phyloP scores from a whole-genome alignment of 1,140 invertebrate genomes.

The Pseudomyrmex gracilis region DNA sequence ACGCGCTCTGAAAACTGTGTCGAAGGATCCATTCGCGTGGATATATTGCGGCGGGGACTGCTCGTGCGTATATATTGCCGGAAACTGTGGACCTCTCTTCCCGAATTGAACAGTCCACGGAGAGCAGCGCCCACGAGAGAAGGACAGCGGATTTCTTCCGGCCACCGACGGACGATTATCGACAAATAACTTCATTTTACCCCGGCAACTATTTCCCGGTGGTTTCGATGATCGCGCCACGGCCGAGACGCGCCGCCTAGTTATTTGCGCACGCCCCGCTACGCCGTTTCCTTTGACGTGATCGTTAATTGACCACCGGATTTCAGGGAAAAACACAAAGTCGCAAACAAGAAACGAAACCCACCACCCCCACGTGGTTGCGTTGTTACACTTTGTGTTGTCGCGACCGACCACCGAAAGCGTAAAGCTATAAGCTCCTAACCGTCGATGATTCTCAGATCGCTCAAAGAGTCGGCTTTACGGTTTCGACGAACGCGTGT shows the following conservation, averaged over 20 bases:
- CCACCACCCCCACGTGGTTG: slow-evolving; percentile 22
- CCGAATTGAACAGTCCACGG: no score
- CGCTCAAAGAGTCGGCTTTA: slow-evolving; percentile 57
- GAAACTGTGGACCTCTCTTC: not conserved
- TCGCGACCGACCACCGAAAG: slow-evolving; percentile 50
- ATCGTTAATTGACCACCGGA: slow-evolving; percentile 68
- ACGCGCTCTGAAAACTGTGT: not conserved
- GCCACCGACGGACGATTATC: slow-evolving; percentile 55
- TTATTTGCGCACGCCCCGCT: slow-evolving; percentile 69
- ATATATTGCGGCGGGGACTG: not conserved
- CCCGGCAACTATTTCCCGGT: slow-evolving; percentile 23
- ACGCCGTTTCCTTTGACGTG: slow-evolving; percentile 62
- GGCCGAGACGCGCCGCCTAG: slow-evolving; percentile 64
- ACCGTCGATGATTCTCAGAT: slow-evolving; percentile 36
- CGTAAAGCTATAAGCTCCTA: slow-evolving; percentile 22
- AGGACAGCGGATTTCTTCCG: slow-evolving; percentile 41
- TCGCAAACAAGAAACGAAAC: slow-evolving; percentile 54
- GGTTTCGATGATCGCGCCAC: slow-evolving; percentile 64
- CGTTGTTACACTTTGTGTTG: slow-evolving; percentile 31
- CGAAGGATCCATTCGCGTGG: not conserved
- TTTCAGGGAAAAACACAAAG: slow-evolving; percentile 63
- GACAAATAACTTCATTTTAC: slow-evolving; percentile 70
- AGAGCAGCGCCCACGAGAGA: slow-evolving; percentile 38
- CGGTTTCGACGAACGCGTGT: slow-evolving; percentile 59
- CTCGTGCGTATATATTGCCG: not conserved